phyloP scores from a whole-genome alignment of 2,797 vertebrate genomes.

The Lerista edwardsae region DNA sequence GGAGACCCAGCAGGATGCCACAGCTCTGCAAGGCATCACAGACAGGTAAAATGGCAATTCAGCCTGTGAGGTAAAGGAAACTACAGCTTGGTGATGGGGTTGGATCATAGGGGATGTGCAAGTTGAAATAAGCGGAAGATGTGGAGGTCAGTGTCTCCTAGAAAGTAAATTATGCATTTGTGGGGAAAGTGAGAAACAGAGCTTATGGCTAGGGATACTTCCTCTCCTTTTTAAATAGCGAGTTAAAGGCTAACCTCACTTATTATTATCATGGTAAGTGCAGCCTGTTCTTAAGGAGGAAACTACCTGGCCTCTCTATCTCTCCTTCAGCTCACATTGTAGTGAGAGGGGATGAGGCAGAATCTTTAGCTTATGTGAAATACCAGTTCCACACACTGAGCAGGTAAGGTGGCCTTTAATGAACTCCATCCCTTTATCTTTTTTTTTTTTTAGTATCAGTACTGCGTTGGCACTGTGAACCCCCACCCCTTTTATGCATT shows the following conservation, averaged over 20 bases:
- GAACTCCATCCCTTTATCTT: not conserved
- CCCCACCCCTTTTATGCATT: not conserved
- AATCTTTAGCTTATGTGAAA: not conserved
- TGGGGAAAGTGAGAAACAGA: not conserved
- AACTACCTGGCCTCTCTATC: not conserved
- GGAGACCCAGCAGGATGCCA: too few species aligned
- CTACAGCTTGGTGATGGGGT: not conserved
- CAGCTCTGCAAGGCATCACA: too few species aligned
- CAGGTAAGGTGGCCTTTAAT: not conserved
- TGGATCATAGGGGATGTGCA: not conserved
- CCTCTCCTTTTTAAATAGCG: not conserved
- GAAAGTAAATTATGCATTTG: not conserved
- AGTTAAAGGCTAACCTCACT: not conserved
- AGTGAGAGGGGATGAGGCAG: too few species aligned
- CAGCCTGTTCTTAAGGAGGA: not conserved
- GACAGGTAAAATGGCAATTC: too few species aligned
- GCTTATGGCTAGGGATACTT: not conserved
- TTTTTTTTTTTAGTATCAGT: constrained; percentile 3
- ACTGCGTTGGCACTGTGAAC: not conserved
- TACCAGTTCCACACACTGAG: not conserved
- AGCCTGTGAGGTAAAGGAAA: not conserved
- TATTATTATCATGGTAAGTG: not conserved
- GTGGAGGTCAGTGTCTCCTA: not conserved
- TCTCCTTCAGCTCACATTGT: not conserved
- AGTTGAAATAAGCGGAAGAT: not conserved